phyloP scores from a whole-genome alignment of 53 echinoderm and acorn worm species.

The Apostichopus leukothele region DNA sequence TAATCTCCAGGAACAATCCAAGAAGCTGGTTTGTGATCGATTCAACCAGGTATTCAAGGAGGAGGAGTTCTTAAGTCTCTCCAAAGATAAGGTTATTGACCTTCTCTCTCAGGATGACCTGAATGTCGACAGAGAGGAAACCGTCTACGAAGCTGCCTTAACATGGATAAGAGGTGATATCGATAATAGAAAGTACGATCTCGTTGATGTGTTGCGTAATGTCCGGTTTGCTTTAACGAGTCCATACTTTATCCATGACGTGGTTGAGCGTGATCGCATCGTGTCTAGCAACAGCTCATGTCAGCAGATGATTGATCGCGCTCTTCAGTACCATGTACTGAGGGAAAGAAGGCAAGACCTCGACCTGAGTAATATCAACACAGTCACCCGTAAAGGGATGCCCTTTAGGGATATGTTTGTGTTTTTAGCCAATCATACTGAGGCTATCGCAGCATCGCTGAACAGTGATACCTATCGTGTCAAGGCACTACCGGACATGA shows the following conservation, averaged over 20 bases:
- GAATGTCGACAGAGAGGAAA: slow-evolving; percentile 90
- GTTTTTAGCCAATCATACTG: slow-evolving; percentile 83
- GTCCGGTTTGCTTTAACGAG: slow-evolving; percentile 93
- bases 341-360: slow-evolving; percentile 88
- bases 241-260: slow-evolving; percentile 99
- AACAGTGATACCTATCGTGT: slow-evolving; percentile 71
- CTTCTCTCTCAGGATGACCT: slow-evolving; percentile 87
- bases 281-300: slow-evolving; percentile 86
- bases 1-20: slow-evolving; percentile 79
- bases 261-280: slow-evolving; percentile 91
- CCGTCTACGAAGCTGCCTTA: slow-evolving; percentile 87
- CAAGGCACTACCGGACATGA: slow-evolving; percentile 89
- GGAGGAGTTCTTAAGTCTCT: slow-evolving; percentile 83
- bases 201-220: slow-evolving; percentile 75
- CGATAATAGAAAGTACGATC: slow-evolving; percentile 75
- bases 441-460: slow-evolving; percentile 66
- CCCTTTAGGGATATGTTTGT: slow-evolving; percentile 94
- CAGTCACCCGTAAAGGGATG: slow-evolving; percentile 89
- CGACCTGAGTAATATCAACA: slow-evolving; percentile 85
- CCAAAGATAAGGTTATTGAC: slow-evolving; percentile 84
- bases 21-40: slow-evolving; percentile 80
- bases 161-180: slow-evolving; percentile 92
- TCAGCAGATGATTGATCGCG: slow-evolving; percentile 91
- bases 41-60: slow-evolving; percentile 92
- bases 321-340: slow-evolving; percentile 96